A percentile compares a stretch with the other conserved stretches of the same genome.
Evolutionary conservation across 2,888 invertebrate genomes (phyloP).

Genomic region (Tridacna gigas): DNA sequence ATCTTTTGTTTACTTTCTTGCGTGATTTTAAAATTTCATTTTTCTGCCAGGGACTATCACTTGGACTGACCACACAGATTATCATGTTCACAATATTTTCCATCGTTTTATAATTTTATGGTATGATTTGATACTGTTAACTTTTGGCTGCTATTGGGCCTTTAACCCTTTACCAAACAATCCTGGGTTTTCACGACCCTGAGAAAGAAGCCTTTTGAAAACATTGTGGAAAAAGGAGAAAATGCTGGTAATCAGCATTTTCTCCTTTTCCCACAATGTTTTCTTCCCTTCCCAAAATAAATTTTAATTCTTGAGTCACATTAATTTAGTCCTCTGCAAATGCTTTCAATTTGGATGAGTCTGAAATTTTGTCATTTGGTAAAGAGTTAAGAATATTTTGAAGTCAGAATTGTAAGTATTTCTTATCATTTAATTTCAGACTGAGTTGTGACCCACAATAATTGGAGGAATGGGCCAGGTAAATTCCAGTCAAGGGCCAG

Average conservation of each 20-base stretch:
- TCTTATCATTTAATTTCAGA: not conserved
- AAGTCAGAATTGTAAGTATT: not conserved
- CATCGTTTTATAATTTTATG: no score
- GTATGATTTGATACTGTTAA: no score
- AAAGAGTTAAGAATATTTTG: not conserved
- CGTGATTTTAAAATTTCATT: no score
- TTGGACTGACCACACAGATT: no score
- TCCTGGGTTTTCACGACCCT: no score
- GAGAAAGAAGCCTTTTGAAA: not conserved
- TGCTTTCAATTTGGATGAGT: not conserved
- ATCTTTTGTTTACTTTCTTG: no score
- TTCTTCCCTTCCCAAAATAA: not conserved
- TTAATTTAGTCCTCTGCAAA: not conserved
- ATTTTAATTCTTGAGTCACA: not conserved
- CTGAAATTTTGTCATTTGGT: not conserved
- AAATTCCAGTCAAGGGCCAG: not conserved
- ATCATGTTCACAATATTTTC: no score
- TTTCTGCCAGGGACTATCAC: no score
- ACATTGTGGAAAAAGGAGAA: not conserved
- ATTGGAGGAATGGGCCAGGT: constrained; percentile 22
- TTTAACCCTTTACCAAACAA: not conserved
- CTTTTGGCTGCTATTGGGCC: no score
- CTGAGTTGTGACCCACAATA: not conserved
- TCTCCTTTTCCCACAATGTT: not conserved
- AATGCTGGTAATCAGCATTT: no score